Conservation (phyloP, 2,113 vertebrate species). For the Solea solea region DNA sequence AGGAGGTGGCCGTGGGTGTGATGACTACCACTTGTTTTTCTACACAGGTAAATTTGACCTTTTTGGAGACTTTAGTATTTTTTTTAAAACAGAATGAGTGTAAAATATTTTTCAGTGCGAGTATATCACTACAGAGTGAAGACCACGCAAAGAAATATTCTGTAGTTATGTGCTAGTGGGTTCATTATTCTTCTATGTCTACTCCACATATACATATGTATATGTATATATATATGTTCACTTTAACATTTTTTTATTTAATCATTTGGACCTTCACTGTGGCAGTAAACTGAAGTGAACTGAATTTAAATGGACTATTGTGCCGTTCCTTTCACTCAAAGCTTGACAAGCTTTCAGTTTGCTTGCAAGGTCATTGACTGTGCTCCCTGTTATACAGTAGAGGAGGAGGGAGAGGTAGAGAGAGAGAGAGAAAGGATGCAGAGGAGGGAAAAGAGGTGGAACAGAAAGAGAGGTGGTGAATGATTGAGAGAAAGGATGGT, state of each 20-base stretch:
- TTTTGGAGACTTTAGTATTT: too few relatives aligned
- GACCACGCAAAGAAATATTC: too few relatives aligned
- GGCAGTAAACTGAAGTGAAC: neutral
- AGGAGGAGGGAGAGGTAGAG: neutral
- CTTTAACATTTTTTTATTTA: neutral
- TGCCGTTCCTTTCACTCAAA: constrained; percentile 19
- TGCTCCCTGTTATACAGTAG: constrained; percentile 6
- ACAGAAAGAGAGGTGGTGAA: constrained; percentile 25
- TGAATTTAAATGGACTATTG: constrained; percentile 43
- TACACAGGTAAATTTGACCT: too few relatives aligned
- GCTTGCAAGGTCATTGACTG: constrained; percentile 36
- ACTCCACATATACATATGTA: too few relatives aligned
- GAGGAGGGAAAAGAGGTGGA: constrained; percentile 38
- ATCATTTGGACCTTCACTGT: neutral
- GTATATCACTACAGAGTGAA: too few relatives aligned
- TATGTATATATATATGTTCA: too few relatives aligned
- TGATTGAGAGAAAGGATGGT: constrained; percentile 8
- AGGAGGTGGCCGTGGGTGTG: too few relatives aligned
- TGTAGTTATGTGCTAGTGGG: too few relatives aligned
- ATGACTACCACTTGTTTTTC: too few relatives aligned
- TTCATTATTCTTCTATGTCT: too few relatives aligned
- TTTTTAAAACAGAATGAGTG: too few relatives aligned
- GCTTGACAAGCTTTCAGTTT: constrained; percentile 33
- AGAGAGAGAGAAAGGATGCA: neutral
- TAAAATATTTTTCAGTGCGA: too few relatives aligned